These are phyloP conservation scores for Spea bombifrons DNA, from an alignment of 2,113 vertebrate genomes.

Conservation along the genomic window DNA sequence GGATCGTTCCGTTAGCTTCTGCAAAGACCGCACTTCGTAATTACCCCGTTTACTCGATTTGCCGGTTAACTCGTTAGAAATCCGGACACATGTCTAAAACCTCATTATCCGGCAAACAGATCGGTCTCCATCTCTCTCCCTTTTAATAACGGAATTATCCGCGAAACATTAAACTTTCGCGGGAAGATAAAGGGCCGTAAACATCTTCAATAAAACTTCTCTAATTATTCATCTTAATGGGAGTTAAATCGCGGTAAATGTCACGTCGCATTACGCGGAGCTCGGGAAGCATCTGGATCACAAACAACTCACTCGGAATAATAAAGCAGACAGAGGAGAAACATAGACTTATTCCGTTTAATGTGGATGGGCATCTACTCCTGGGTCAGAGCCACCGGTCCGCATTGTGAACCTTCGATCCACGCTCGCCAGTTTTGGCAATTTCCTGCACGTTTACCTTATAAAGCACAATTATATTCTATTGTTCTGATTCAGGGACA, in stretches of 20 bases:
- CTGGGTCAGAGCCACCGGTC: too few species aligned
- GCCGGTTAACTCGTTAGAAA: constrained; percentile 44
- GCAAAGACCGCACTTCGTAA: background rate
- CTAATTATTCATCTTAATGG: constrained; percentile 56
- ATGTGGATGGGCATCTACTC: too few species aligned
- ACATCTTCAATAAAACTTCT: constrained; percentile 53
- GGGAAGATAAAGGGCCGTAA: constrained; percentile 50
- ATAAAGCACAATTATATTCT: too few species aligned
- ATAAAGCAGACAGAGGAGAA: background rate
- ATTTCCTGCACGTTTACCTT: too few species aligned
- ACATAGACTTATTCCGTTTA: background rate
- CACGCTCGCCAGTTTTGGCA: too few species aligned
- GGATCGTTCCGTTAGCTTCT: constrained; percentile 6
- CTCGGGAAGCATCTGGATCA: constrained; percentile 41
- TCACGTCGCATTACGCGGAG: constrained; percentile 41
- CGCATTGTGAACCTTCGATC: too few species aligned
- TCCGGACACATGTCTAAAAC: constrained; percentile 42
- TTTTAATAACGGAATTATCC: constrained; percentile 41
- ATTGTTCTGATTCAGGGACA: too few species aligned
- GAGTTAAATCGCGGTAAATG: constrained; percentile 57
- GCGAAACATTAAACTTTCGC: constrained; percentile 53
- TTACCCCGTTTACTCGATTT: constrained; percentile 3
- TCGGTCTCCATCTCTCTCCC: background rate
- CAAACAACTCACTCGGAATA: constrained; percentile 39
- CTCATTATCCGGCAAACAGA: constrained; percentile 50